Conservation (phyloP, 2,888 invertebrate species). For the Seladonia tumulorum region DNA sequence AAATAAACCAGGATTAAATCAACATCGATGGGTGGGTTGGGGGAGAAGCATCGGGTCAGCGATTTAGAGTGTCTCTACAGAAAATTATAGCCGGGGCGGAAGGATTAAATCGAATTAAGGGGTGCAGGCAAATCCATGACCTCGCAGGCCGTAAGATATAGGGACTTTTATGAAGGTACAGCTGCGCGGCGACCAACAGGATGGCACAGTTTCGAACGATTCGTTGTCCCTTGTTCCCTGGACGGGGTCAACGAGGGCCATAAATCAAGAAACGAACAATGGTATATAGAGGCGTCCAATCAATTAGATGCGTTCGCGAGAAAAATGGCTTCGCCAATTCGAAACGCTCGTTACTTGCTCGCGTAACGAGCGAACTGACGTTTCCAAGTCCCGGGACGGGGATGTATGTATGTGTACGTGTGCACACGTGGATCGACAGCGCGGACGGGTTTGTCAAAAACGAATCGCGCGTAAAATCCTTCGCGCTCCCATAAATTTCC, state of each 20-base stretch:
- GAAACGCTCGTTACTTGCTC: constrained; percentile 58
- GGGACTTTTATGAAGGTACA: constrained; percentile 28
- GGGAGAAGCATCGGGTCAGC: neutral
- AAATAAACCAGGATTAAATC: neutral
- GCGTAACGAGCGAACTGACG: constrained; percentile 63
- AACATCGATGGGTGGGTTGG: neutral
- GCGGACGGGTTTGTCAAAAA: constrained; percentile 41
- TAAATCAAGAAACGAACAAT: constrained; percentile 72
- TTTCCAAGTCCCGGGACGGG: constrained; percentile 38
- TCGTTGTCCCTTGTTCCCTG: constrained; percentile 53
- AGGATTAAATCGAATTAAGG: constrained; percentile 32
- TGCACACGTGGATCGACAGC: constrained; percentile 21
- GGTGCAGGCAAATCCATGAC: neutral
- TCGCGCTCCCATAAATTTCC: constrained; percentile 51
- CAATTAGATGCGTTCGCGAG: constrained; percentile 70
- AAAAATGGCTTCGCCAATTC: constrained; percentile 66
- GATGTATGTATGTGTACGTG: neutral
- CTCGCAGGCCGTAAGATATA: constrained; percentile 21
- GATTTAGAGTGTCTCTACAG: neutral
- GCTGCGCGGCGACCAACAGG: constrained; percentile 5
- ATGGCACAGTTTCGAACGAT: constrained; percentile 51
- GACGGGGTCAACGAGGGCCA: constrained; percentile 59
- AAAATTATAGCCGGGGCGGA: neutral
- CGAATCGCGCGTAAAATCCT: constrained; percentile 59
- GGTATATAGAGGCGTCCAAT: constrained; percentile 64